A percentile compares a stretch with the other conserved stretches of the same genome.
phyloP scores from a whole-genome alignment of 1,140 invertebrate genomes.

The Armadillidium nasatum region DNA sequence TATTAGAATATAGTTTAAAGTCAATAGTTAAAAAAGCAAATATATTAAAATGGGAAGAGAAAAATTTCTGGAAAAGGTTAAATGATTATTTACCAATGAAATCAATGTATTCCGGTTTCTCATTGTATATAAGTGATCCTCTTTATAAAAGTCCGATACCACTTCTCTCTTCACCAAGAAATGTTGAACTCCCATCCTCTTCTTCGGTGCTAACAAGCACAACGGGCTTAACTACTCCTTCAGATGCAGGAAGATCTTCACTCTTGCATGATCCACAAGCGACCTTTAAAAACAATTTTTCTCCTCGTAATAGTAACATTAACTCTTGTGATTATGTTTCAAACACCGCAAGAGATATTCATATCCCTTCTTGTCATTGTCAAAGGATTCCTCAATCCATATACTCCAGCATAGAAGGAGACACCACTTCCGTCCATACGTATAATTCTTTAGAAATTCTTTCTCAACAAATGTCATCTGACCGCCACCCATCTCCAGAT shows the following conservation, averaged over 20 bases:
- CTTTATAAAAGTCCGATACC: conserved; percentile 35
- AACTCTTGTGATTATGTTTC: conserved; percentile 32
- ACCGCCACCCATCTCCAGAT: background rate
- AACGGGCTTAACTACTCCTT: conserved; percentile 37
- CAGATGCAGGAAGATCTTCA: conserved; percentile 29
- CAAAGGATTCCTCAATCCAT: conserved; percentile 28
- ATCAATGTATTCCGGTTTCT: conserved; percentile 33
- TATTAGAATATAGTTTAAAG: conserved; percentile 81
- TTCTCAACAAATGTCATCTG: background rate
- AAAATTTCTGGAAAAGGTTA: conserved; percentile 88
- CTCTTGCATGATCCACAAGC: conserved; percentile 27
- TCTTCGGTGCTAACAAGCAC: conserved; percentile 39
- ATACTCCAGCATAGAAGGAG: conserved; percentile 32
- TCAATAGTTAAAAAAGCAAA: conserved; percentile 87
- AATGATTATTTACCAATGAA: conserved; percentile 69
- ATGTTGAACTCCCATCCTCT: conserved; percentile 32
- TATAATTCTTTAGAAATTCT: conserved; percentile 32
- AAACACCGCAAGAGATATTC: conserved; percentile 30
- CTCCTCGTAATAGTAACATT: conserved; percentile 28
- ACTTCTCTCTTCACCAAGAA: conserved; percentile 24
- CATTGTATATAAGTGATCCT: conserved; percentile 34
- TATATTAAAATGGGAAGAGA: conserved; percentile 83
- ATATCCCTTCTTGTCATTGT: conserved; percentile 30
- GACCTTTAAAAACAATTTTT: conserved; percentile 27
- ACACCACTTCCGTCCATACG: conserved; percentile 34